Evolutionary conservation across 2,888 invertebrate species (phyloP), one percentile per base, ranked within the genome.

Genomic region (Drosophila borborema): DNA sequence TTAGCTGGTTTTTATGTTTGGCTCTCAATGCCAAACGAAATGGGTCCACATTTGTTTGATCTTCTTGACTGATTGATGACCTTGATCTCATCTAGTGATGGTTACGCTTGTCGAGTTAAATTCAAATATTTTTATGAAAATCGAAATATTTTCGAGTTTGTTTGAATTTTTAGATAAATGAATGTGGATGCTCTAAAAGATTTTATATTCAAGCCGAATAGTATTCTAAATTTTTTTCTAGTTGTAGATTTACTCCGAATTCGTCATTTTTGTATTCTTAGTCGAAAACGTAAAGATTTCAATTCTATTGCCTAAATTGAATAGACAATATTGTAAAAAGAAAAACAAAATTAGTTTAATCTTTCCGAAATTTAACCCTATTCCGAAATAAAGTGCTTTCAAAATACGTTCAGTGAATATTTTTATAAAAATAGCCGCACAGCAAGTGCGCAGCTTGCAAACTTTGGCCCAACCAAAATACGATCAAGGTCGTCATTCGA

Each of bases 401-500:
- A 12, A 18, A 18, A n/a, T 51, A 18, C 34, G 34, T 7, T 51
- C 34, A 34, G 7, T 51, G 31, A 51, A 51, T 34, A 49, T n/a
- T 1, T 28, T n/a, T n/a, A 9, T 12, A 18, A 51, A 51, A 51
- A 51, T 23, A 10, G 38, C 54, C 23, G 5, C 16, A 23, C 38
- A 9, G 54, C 20, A 38, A 54, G 23, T 51, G 53, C 40, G 14
- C n/a, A 41, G 7, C 36, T 34, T 43, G 34, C 18, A 43, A 34
- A 20, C 2, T 18, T 43, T 36, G 38, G 40, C 12, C n/a, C 68
- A 40, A 16, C 49, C 31, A 2, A 41, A 55, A 55, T 34, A 40
- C 34, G 38, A 51, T 68, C 68, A 68, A 68, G 68, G 69, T 58
- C 58, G 69, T 8, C 34, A 14, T 40, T 40, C 31, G 38, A 41